These are phyloP conservation scores for Bradypus variegatus DNA, from an alignment of 2,797 vertebrate species.

Conservation along the genomic window DNA sequence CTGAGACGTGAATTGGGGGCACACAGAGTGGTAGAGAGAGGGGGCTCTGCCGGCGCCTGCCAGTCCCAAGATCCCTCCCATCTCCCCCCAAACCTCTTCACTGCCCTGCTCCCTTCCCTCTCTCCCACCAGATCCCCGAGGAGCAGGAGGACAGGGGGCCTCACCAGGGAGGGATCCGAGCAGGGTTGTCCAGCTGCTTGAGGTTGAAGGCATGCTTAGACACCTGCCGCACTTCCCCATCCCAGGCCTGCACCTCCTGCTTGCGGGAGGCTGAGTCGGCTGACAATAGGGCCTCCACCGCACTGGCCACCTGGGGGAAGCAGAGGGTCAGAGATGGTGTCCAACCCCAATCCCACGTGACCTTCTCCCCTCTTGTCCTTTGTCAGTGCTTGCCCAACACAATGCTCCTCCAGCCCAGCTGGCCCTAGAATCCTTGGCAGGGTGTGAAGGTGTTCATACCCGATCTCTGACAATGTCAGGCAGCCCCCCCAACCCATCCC, in stretches of 20 bases:
- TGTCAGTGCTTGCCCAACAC: neutral
- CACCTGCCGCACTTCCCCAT: slow-evolving; percentile 94
- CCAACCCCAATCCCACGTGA: neutral
- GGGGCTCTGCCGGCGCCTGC: neutral
- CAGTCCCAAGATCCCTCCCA: neutral
- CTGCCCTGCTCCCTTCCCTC: neutral
- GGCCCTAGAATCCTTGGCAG: neutral
- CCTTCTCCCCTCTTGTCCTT: neutral
- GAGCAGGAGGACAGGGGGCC: neutral
- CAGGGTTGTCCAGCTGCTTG: slow-evolving; percentile 91
- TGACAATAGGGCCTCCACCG: slow-evolving; percentile 88
- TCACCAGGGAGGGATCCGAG: slow-evolving; percentile 97
- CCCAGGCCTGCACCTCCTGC: slow-evolving; percentile 97
- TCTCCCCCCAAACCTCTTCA: neutral
- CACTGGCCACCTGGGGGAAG: slow-evolving; percentile 85
- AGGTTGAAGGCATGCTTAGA: slow-evolving; percentile 90
- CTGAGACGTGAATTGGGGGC: neutral
- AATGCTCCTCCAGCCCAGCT: neutral
- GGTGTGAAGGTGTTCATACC: slow-evolving; percentile 71
- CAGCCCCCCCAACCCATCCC: slow-evolving; percentile 85
- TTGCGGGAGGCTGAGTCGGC: slow-evolving; percentile 95
- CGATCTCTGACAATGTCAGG: slow-evolving; percentile 93
- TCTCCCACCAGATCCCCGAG: neutral
- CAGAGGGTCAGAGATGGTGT: slow-evolving; percentile 1
- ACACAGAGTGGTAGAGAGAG: neutral